These are phyloP conservation scores for Oikopleura dioica DNA, from an alignment of 23 tunicate genomes.

Conservation along the genomic window DNA sequence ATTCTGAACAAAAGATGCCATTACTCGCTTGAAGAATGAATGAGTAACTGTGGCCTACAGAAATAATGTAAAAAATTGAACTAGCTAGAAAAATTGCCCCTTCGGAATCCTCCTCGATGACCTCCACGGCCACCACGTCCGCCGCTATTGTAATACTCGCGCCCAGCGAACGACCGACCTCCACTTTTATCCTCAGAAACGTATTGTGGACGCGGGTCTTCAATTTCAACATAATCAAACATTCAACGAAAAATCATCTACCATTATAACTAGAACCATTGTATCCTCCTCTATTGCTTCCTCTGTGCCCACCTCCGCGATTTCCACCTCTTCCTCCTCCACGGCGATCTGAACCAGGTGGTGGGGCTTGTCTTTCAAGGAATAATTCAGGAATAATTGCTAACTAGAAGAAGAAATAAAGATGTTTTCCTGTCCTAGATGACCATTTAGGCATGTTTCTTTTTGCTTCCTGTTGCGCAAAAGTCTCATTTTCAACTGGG, in stretches of 20 bases:
- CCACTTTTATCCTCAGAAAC: no score
- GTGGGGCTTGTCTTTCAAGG: background rate
- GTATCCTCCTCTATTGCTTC: background rate
- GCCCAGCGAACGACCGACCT: no score
- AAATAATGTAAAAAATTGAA: background rate
- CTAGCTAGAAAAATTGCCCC: background rate
- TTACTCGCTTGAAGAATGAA: no score
- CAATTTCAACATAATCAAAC: no score
- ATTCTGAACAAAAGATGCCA: no score
- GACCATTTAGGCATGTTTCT: background rate
- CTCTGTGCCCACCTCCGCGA: background rate
- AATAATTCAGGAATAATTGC: no score
- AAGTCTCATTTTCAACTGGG: background rate
- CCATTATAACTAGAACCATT: no score
- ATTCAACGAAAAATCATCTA: no score
- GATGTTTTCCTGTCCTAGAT: no score
- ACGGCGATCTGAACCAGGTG: background rate
- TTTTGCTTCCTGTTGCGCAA: background rate
- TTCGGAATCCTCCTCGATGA: background rate
- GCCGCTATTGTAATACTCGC: background rate
- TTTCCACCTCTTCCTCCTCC: background rate
- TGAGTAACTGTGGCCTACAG: no score
- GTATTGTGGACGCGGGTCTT: no score
- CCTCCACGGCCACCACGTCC: background rate
- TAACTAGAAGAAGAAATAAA: no score